A percentile compares a stretch with the other conserved stretches of the same genome.
Conservation (phyloP, 2,888 invertebrate species). For the Gasteruption jaculator region DNA sequence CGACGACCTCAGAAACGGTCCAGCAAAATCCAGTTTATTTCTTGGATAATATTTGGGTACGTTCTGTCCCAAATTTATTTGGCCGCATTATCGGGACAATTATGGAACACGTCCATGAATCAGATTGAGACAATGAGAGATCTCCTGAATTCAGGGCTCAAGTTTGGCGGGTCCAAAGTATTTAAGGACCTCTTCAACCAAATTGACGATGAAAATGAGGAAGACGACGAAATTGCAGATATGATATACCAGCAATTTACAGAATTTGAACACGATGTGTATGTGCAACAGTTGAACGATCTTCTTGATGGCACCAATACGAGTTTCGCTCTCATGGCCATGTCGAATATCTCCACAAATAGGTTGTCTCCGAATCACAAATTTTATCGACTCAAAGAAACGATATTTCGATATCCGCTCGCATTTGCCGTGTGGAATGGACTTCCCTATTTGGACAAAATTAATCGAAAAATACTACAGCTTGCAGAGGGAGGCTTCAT, state of each 20-base stretch:
- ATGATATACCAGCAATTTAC: conserved; percentile 24
- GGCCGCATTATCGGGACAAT: conserved; percentile 39
- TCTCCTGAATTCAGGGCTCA: conserved; percentile 27
- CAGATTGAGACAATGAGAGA: conserved; percentile 33
- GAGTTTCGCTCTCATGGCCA: conserved; percentile 31
- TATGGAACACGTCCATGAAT: conserved; percentile 29
- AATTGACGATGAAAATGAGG: conserved; percentile 52
- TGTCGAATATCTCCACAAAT: conserved; percentile 32
- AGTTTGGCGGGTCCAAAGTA: conserved; percentile 25
- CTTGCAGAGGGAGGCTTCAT: conserved; percentile 32
- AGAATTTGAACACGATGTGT: conserved; percentile 24
- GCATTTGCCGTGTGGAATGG: conserved; percentile 36
- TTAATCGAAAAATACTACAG: conserved; percentile 28
- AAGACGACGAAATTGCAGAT: conserved; percentile 44
- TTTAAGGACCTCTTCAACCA: conserved; percentile 29
- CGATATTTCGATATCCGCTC: conserved; percentile 33
- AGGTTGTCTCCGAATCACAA: conserved; percentile 20
- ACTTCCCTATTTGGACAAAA: conserved; percentile 29
- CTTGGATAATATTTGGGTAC: conserved; percentile 39
- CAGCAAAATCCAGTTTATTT: conserved; percentile 34
- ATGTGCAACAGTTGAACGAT: conserved; percentile 21
- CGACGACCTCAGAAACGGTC: conserved; percentile 31
- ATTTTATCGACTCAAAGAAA: conserved; percentile 31
- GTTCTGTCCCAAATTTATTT: conserved; percentile 40
- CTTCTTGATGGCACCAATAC: conserved; percentile 28